A percentile compares a stretch with the other conserved stretches of the same genome.
Evolutionary conservation across 1,140 invertebrate genomes (phyloP).

Genomic region (Leptopilina clavipes): DNA sequence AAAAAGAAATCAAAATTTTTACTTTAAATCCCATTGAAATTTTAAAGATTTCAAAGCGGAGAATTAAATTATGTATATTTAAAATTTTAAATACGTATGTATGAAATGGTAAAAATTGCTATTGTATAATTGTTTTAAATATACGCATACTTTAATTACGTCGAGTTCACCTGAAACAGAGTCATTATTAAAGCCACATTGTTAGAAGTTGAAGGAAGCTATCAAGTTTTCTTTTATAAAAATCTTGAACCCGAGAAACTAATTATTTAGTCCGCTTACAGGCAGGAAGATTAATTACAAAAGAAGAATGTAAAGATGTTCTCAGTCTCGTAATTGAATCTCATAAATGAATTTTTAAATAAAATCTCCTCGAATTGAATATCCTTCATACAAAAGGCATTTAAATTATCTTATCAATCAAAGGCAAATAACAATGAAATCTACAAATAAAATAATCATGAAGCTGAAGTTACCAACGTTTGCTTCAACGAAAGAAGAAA

Average conservation of each 20-base stretch:
- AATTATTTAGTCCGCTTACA: constrained; percentile 15
- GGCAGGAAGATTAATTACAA: no score
- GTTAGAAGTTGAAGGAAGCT: background rate
- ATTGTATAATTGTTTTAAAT: no score
- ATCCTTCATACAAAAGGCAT: no score
- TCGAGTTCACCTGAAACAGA: background rate
- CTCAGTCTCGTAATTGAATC: background rate
- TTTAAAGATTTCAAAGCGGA: no score
- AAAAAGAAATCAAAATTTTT: no score
- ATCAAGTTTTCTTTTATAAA: constrained; percentile 11
- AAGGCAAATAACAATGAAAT: background rate
- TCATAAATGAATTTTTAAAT: background rate
- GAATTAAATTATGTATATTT: no score
- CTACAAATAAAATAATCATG: background rate
- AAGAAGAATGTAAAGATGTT: constrained; percentile 12
- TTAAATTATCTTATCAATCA: background rate
- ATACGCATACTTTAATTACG: background rate
- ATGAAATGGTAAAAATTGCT: no score
- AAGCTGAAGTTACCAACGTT: no score
- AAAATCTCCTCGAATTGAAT: background rate
- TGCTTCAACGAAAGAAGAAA: no score
- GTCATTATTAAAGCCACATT: constrained; percentile 1
- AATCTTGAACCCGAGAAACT: constrained; percentile 13
- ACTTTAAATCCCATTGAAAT: no score
- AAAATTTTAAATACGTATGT: no score